Percentiles rank a stretch among this genome's conserved stretches.
Conservation (phyloP, 2,888 invertebrate species). For the Sphinx pinastri region DNA sequence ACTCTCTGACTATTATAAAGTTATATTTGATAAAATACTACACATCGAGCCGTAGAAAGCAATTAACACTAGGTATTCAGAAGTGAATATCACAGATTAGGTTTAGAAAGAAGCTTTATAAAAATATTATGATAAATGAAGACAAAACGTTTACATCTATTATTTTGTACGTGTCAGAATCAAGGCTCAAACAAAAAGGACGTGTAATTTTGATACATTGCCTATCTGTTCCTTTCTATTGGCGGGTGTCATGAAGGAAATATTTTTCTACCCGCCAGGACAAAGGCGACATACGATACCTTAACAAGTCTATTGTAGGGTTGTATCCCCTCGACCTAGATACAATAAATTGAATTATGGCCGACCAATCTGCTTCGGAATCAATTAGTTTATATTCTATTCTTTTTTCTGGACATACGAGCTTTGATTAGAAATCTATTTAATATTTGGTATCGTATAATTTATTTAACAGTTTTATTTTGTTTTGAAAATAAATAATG, state of each 20-base stretch:
- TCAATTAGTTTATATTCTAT: conserved; percentile 21
- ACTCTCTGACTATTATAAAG: no score
- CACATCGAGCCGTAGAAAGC: no score
- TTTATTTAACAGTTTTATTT: background rate
- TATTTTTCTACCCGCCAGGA: conserved; percentile 1
- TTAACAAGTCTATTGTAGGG: conserved; percentile 20
- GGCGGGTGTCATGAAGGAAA: conserved; percentile 10
- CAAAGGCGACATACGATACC: conserved; percentile 6
- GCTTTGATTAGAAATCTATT: conserved; percentile 11
- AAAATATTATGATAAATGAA: no score
- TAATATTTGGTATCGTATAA: background rate
- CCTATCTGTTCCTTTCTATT: background rate
- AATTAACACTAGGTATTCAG: no score
- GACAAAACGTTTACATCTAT: no score
- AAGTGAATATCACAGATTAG: no score
- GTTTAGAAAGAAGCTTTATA: no score
- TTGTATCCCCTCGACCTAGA: conserved; percentile 41
- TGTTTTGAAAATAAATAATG: background rate
- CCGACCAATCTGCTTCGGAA: conserved; percentile 36
- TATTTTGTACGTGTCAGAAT: no score
- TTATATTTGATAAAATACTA: no score
- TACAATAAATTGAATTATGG: conserved; percentile 47
- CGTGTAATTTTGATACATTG: background rate
- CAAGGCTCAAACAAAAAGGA: background rate
- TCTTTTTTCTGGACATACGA: conserved; percentile 2